phyloP scores from a whole-genome alignment of 2,113 vertebrate species.

The Ptychochromis oligacanthus region DNA sequence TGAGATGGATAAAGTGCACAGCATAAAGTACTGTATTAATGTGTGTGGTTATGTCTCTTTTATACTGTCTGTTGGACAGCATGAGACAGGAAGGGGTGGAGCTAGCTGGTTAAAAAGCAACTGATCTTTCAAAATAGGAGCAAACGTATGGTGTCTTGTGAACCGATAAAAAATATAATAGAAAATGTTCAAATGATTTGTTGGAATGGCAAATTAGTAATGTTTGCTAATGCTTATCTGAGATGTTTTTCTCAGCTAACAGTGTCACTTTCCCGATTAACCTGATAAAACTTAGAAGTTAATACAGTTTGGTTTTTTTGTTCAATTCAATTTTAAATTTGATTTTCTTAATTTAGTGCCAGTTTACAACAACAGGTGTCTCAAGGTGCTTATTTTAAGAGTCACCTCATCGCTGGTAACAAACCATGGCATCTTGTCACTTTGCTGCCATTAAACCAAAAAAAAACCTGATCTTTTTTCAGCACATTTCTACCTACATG shows the following conservation, averaged over 20 bases:
- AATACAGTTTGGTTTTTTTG: neutral
- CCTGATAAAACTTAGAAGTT: rapidly evolving
- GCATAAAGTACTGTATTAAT: too few relatives aligned
- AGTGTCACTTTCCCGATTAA: neutral
- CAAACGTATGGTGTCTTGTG: neutral
- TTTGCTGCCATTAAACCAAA: neutral
- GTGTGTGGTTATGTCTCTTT: neutral
- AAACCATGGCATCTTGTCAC: neutral
- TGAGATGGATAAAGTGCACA: too few relatives aligned
- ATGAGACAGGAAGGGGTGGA: neutral
- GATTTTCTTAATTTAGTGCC: neutral
- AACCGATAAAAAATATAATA: too few relatives aligned
- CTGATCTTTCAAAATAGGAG: neutral
- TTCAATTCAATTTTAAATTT: neutral
- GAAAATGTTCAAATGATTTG: too few relatives aligned
- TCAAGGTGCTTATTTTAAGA: neutral
- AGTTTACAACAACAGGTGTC: neutral
- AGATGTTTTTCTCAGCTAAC: neutral
- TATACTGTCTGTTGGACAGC: neutral
- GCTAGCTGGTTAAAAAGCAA: neutral
- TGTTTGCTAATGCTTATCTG: neutral
- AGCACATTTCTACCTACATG: too few relatives aligned
- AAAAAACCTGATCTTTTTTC: too few relatives aligned
- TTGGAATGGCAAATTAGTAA: too few relatives aligned
- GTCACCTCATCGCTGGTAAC: neutral